phyloP scores from a whole-genome alignment of 2,113 vertebrate species.

The Cranoglanis bouderius region DNA sequence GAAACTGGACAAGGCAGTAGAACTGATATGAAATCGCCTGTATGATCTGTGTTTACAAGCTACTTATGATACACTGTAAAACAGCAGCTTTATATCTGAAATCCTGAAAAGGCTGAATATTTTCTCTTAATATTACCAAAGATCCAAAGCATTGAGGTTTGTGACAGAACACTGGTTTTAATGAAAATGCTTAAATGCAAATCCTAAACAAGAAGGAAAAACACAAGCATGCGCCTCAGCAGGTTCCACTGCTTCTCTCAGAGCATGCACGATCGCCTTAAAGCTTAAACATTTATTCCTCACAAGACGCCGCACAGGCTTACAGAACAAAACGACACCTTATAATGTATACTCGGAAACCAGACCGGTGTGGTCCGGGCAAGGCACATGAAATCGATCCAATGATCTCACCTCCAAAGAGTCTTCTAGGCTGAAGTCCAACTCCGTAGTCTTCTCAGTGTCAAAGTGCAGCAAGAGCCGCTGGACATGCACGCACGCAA shows the following conservation, averaged over 20 bases:
- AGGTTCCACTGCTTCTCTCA: neutral
- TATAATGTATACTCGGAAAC: neutral
- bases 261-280: neutral
- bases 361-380: neutral
- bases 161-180: neutral
- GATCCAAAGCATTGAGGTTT: neutral
- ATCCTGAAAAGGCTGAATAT: neutral
- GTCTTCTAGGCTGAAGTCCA: slow-evolving; percentile 19
- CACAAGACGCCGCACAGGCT: neutral
- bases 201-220: neutral
- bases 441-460: slow-evolving; percentile 16
- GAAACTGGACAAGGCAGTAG: neutral
- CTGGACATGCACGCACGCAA: slow-evolving; percentile 18
- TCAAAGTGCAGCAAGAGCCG: slow-evolving; percentile 7
- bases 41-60: neutral
- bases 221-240: neutral
- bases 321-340: neutral
- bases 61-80: neutral
- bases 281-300: neutral
- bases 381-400: neutral
- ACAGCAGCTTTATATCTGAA: neutral
- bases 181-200: neutral
- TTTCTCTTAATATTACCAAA: neutral
- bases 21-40: neutral
- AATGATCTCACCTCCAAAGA: slow-evolving; percentile 41